Evolutionary conservation across 2,888 invertebrate species (phyloP), one percentile per base, ranked within the genome.

Genomic region (Eustalomyia histrio): DNA sequence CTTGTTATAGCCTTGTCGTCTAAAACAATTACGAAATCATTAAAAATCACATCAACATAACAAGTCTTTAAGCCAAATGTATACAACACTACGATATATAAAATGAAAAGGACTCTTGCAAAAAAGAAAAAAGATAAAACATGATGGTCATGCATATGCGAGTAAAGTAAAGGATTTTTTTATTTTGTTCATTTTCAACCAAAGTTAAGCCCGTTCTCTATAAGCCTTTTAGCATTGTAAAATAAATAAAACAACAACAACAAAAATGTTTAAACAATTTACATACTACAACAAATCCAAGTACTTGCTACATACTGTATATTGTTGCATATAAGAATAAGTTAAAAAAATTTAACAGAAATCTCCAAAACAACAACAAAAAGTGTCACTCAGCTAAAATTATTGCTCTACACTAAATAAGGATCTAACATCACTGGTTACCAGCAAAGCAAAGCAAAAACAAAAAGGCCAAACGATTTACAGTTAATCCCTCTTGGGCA

Each of bases 401-500:
- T 80, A 80, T 76, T 69, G 74, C 78, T 67, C 33, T 52, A 33
- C 50, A 63, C 58, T 21, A 64, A 64, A 50, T 9, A 17, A 17
- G 14, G 39, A 57, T 16, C 55, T 60, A 76, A 69, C 75, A 58
- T 24, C 53, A 73, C 68, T 2, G 65, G 18, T 17, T 65, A 57
- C 57, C 60, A 71, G 55, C 75, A 55, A 35, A 21, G 24, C 14
- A 69, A 83, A 71, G 55, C 75, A 55, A 35, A 21, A 16, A 16
- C 65, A 83, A 81, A 73, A 83, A 83, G 72, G 80, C 29, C 63
- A 83, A 83, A 84, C 88, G 88, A 87, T 87, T 88, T 86, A 84
- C 85, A 86, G 89, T 86, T 88, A 88, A 88, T 88, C 88, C 88
- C 89, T 88, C 87, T 86, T 87, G 89, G 89, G 89, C 88, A 88